Evolutionary conservation across 2,797 vertebrate genomes (phyloP).

Genomic region (Leontocebus nigricollis): DNA sequence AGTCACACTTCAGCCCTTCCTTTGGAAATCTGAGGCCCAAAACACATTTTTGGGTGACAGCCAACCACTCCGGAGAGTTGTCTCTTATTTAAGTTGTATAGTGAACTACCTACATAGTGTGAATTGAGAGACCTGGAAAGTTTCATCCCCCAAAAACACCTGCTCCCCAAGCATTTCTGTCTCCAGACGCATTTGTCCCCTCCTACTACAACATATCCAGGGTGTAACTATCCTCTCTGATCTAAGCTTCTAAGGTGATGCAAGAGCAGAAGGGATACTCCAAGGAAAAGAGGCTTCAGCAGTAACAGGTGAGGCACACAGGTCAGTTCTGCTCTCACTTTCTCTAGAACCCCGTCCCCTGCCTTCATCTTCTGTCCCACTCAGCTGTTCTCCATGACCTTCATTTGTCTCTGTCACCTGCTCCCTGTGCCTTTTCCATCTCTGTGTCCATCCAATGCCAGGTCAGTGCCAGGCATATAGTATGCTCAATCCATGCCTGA

Average conservation of each 20-base stretch:
- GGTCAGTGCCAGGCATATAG: not conserved
- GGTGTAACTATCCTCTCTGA: no score
- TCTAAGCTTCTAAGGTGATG: no score
- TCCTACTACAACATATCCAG: not conserved
- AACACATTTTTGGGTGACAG: not conserved
- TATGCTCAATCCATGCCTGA: not conserved
- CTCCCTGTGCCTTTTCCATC: not conserved
- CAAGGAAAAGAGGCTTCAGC: not conserved
- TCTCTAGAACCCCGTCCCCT: not conserved
- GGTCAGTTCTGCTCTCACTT: not conserved
- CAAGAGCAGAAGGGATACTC: not conserved
- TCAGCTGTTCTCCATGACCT: not conserved
- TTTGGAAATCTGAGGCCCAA: not conserved
- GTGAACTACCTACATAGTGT: not conserved
- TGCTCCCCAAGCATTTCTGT: not conserved
- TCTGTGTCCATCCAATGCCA: not conserved
- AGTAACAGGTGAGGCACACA: not conserved
- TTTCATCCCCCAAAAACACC: rapidly evolving
- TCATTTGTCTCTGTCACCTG: not conserved
- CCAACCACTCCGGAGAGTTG: not conserved
- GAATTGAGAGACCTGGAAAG: not conserved
- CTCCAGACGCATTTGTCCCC: not conserved
- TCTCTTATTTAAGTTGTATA: not conserved
- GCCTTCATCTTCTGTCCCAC: not conserved
- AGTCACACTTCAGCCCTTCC: no score